These are phyloP conservation scores for Oncorhynchus nerka DNA, from an alignment of 2,113 vertebrate genomes.

Conservation along the genomic window DNA sequence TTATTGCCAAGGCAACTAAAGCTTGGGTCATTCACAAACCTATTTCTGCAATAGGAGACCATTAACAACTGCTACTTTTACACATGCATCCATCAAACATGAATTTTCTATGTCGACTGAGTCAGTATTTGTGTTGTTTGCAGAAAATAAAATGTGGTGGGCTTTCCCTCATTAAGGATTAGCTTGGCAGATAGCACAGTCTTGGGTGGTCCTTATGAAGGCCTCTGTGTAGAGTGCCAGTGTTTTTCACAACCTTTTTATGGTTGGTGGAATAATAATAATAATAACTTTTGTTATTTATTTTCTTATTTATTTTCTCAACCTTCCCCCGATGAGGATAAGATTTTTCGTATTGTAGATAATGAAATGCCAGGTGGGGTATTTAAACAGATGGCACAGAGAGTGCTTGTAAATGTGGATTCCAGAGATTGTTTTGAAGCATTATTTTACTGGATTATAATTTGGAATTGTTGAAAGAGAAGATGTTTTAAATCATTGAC, in stretches of 20 bases:
- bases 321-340: conserved; percentile 36
- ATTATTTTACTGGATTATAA: conserved; percentile 40
- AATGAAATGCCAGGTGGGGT: conserved; percentile 18
- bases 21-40: too few species aligned
- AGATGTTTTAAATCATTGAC: not conserved
- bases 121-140: not conserved
- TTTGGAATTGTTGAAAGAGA: conserved; percentile 24
- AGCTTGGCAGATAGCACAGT: conserved; percentile 7
- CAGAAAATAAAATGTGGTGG: not conserved
- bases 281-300: conserved; percentile 57
- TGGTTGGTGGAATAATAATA: conserved; percentile 17
- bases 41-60: too few species aligned
- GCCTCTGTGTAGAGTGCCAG: conserved; percentile 8
- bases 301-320: conserved; percentile 72
- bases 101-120: too few species aligned
- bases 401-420: conserved; percentile 22
- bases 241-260: conserved; percentile 18
- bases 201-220: conserved; percentile 1
- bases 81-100: conserved; percentile 4
- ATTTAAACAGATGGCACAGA: conserved; percentile 12
- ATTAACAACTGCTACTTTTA: conserved; percentile 5
- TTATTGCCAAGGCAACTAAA: too few species aligned
- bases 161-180: conserved; percentile 9
- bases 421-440: conserved; percentile 21
- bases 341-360: conserved; percentile 34